phyloP scores from a whole-genome alignment of 1,140 invertebrate genomes.

The Brachionus angularis region DNA sequence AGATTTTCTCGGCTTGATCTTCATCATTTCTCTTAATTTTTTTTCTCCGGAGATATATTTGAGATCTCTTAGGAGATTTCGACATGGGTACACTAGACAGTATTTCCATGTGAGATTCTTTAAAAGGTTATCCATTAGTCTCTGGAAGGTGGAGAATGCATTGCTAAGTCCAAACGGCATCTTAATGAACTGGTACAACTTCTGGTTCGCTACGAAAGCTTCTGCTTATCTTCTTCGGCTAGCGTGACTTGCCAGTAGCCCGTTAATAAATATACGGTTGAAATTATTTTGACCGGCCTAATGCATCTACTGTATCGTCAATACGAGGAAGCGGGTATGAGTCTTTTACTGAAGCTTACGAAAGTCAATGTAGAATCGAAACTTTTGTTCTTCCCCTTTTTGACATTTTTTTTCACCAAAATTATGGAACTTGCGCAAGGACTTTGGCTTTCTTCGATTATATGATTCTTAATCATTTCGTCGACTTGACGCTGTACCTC shows the following conservation, averaged over 20 bases:
- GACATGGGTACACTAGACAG: not conserved
- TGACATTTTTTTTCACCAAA: slow-evolving; percentile 8
- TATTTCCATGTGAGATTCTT: slow-evolving; percentile 40
- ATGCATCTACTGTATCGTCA: not conserved
- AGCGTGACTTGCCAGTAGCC: not conserved
- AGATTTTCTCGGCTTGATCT: no score
- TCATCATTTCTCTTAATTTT: no score
- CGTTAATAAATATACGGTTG: not conserved
- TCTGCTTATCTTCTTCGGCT: not conserved
- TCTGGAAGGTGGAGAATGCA: slow-evolving; percentile 53
- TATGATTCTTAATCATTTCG: not conserved
- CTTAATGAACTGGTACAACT: slow-evolving; percentile 48
- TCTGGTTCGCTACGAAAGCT: slow-evolving; percentile 36
- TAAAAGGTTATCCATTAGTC: slow-evolving; percentile 49
- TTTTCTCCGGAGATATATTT: not conserved
- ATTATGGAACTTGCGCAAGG: not conserved
- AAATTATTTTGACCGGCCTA: not conserved
- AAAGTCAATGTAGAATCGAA: slow-evolving; percentile 4
- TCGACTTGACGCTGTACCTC: slow-evolving; percentile 2
- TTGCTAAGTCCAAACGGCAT: slow-evolving; percentile 59
- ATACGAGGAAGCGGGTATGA: not conserved
- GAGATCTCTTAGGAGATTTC: not conserved
- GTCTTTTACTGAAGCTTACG: slow-evolving; percentile 1
- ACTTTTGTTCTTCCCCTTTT: slow-evolving; percentile 2
- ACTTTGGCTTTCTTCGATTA: slow-evolving; percentile 17